Evolutionary conservation across 2,113 vertebrate species (phyloP), one percentile per base, ranked within the genome.

Genomic region (Scomber scombrus): DNA sequence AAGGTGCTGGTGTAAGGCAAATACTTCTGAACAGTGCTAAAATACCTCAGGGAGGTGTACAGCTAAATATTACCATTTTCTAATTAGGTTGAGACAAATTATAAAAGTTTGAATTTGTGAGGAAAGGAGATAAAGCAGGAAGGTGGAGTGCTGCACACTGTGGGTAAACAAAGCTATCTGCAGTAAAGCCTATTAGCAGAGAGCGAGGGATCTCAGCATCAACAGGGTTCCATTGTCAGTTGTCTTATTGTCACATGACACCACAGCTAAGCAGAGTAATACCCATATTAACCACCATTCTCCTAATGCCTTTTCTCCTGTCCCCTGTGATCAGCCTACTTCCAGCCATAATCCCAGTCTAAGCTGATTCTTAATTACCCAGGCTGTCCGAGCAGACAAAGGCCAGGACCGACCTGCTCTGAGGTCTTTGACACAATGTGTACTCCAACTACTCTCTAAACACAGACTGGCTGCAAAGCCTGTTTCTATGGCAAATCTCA

Each of bases 331-430:
- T 93, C 93, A 89, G 87, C 85, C 84, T 71, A 86, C 87, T 88
- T 85, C 68, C 71, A 86, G 65, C 73, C 71, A 73, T 93, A 93
- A 95, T 92, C 91, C 90, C 57, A 23, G 82, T 51, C 90, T 95
- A 94, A 94, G 86, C 89, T 83, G 76, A 72, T 92, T 91, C 89
- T 88, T 94, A 93, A 94, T 95, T 94, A 94, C 80, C 78, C 91
- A 69, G 74, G 81, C 85, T 78, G 90, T 82, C 89, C 71, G 8
- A 80, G 72, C 71, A 87, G 78, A 90, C 88, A 87, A 90, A 85
- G 87, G 85, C 81, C 87, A 69, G 56, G 78, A 29, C 79, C 58
- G 4, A 73, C 85, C 85, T 76, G 87, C 82, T 56, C 71, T 7
- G 3, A 77, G 65, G 82, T 88, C 84, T 54, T 75, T 47, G 49